Base-by-base conservation (phyloP, 2,113 vertebrate genomes). In the Mohoua ochrocephala region DNA sequence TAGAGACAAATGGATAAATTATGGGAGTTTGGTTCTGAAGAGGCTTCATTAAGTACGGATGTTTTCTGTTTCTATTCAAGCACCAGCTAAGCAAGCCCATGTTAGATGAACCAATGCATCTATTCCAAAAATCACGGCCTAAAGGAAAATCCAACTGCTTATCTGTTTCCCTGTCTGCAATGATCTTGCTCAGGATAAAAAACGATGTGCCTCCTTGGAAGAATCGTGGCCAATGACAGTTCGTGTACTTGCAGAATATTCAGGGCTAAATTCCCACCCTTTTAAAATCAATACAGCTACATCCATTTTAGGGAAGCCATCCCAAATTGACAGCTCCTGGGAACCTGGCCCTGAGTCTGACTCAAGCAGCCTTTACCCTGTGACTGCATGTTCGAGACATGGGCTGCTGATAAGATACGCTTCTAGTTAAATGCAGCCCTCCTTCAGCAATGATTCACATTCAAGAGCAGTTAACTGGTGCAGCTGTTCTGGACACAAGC, bases 401-500 rank as follows among this genome's bases (percentile, higher is more conserved):
- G 6, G 77, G 44, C 65, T 93, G 69, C 77, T 91, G 94, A 56
- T 96, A 96, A 96, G 94, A 92, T 87, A 87, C 1, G 1, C 47
- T 87, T 84, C 69, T 49, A 94, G 80, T 52, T 60, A 49, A 78
- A 82, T 4, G 4, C 49, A 78, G 77, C 56, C 31, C 53, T 91
- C 56, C 42, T 84, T 78, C 73, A 78, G 52, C 1, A 5, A 74
- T 74, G 91, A 81, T 91, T 93, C 86, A 74, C 44, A 19, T 54
- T 84, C 61, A 91, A 59, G 50, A 95, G 64, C 39, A 75, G 71
- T 91, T 60, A 84, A 78, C 53, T 49, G 39, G 41, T 60, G 44
- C 93, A 97, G 91, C 93, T 96, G 89, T 37, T 87, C 76, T 75
- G 85, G 50, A 93, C 63, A 70, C 33, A 35, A 89, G 35, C 63